phyloP scores from a whole-genome alignment of 2,888 invertebrate genomes.

The Biston stratarius region DNA sequence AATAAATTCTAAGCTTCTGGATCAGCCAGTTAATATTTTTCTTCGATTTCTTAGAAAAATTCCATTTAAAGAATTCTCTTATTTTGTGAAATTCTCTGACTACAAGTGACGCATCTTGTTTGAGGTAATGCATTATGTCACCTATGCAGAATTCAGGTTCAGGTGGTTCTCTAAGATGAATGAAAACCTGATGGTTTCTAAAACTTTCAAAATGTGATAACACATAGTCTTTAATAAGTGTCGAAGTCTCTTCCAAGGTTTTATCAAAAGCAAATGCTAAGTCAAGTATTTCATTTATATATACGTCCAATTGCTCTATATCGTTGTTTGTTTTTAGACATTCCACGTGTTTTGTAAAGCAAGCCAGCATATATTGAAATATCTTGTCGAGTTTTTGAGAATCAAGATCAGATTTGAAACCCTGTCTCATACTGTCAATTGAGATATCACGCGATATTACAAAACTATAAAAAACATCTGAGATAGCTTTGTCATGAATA shows the following conservation, averaged over 20 bases:
- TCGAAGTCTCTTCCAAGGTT: too few species aligned
- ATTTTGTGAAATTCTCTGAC: slow-evolving; percentile 29
- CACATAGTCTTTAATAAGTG: too few species aligned
- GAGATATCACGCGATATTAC: not conserved
- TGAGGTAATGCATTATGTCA: slow-evolving; percentile 25
- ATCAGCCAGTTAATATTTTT: slow-evolving; percentile 29
- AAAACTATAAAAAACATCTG: slow-evolving; percentile 14
- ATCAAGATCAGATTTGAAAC: not conserved
- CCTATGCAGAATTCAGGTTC: not conserved
- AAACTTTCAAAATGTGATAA: not conserved
- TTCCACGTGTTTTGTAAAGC: not conserved
- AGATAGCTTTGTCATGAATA: slow-evolving; percentile 24
- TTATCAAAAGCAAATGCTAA: too few species aligned
- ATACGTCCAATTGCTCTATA: too few species aligned
- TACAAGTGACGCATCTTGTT: slow-evolving; percentile 32
- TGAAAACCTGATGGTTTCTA: slow-evolving; percentile 3
- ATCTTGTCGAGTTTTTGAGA: not conserved
- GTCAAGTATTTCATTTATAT: too few species aligned
- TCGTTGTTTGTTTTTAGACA: slow-evolving; percentile 39
- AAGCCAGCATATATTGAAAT: not conserved
- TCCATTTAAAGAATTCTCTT: slow-evolving; percentile 19
- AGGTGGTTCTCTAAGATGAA: not conserved
- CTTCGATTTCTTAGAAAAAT: not conserved
- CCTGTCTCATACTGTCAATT: not conserved
- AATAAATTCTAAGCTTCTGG: slow-evolving; percentile 31